These are phyloP conservation scores for Tenualosa ilisha DNA, from an alignment of 2,797 vertebrate genomes.

Conservation along the genomic window DNA sequence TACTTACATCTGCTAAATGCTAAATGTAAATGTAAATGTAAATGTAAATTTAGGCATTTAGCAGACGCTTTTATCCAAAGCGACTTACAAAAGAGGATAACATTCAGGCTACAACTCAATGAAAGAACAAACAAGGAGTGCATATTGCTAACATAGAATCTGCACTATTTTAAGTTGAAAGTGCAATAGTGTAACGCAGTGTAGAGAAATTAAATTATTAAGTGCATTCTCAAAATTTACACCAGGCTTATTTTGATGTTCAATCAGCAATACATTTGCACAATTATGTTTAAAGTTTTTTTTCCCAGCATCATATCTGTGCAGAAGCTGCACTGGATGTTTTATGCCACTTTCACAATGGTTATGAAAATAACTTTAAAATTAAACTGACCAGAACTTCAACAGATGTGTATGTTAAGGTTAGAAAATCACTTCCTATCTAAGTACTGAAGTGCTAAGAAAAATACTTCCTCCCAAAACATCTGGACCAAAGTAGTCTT, in stretches of 20 bases:
- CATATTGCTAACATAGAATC: no score
- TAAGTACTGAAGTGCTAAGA: not conserved
- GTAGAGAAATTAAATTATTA: no score
- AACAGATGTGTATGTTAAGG: not conserved
- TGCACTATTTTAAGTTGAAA: no score
- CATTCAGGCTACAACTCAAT: no score
- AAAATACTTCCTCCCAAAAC: not conserved
- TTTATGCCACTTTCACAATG: not conserved
- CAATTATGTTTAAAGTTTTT: not conserved
- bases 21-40: no score
- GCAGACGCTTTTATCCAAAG: no score
- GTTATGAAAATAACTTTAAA: not conserved
- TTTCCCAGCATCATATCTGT: not conserved
- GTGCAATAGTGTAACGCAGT: no score
- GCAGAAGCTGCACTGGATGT: not conserved
- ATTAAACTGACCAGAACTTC: not conserved
- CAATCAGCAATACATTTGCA: not conserved
- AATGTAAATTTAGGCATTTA: no score
- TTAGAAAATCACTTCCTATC: not conserved
- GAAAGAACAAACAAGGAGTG: no score
- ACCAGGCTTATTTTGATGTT: not conserved
- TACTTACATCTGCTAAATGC: no score
- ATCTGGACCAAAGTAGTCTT: not conserved
- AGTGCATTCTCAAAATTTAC: no score
- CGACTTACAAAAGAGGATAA: no score